Percentiles rank a stretch among this genome's conserved stretches.
These are phyloP conservation scores for Lamellibrachia columna DNA, from an alignment of 2,888 invertebrate species.

Conservation along the genomic window DNA sequence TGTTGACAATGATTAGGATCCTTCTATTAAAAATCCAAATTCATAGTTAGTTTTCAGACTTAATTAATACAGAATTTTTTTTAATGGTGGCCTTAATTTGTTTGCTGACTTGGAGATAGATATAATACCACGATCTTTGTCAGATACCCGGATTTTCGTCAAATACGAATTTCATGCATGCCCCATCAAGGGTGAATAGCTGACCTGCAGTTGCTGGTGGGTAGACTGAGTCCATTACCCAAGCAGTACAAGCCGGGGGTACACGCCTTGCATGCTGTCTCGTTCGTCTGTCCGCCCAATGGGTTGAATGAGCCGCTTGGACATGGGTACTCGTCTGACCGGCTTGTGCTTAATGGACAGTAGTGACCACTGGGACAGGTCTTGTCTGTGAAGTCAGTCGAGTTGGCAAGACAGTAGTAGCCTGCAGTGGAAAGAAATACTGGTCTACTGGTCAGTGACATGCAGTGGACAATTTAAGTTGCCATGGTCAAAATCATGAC, in stretches of 20 bases:
- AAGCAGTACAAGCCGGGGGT: slow-evolving; percentile 61
- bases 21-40: too few species aligned
- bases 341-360: slow-evolving; percentile 55
- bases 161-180: neutral
- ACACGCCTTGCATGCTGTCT: slow-evolving; percentile 52
- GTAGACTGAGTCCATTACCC: slow-evolving; percentile 50
- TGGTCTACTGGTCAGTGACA: neutral
- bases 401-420: slow-evolving; percentile 58
- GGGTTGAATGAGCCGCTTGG: slow-evolving; percentile 59
- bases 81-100: too few species aligned
- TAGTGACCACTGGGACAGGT: slow-evolving; percentile 59
- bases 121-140: neutral
- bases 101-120: neutral
- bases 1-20: neutral
- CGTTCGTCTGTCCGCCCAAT: slow-evolving; percentile 49
- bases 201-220: slow-evolving; percentile 56
- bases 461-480: too few species aligned
- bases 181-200: neutral
- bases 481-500: too few species aligned
- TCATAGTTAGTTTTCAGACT: too few species aligned
- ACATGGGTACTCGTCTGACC: slow-evolving; percentile 50
- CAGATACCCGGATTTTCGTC: neutral
- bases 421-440: slow-evolving; percentile 42
- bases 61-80: too few species aligned
- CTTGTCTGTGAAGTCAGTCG: slow-evolving; percentile 53